These are phyloP conservation scores for Pedetes capensis DNA, from an alignment of 2,113 vertebrate genomes.

Conservation along the genomic window DNA sequence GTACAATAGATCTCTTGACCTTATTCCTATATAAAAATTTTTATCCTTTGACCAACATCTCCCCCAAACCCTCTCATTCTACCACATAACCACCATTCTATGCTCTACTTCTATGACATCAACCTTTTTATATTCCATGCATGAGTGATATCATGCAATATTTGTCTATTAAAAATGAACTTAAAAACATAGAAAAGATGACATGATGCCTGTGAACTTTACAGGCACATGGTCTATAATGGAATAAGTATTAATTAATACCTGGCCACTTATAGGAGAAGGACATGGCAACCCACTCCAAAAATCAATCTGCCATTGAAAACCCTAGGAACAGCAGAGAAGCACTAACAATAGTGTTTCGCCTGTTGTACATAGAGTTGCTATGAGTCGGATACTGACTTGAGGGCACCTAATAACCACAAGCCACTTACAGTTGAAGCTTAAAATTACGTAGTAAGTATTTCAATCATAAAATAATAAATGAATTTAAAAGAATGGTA, in stretches of 20 bases:
- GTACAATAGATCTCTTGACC: not conserved
- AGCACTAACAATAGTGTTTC: no score
- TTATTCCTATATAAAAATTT: not conserved
- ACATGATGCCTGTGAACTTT: not conserved
- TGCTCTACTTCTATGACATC: not conserved
- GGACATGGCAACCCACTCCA: no score
- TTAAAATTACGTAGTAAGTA: not conserved
- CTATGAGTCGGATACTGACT: no score
- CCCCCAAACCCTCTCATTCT: no score
- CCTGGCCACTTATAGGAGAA: not conserved
- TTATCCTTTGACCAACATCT: not conserved
- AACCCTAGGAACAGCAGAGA: no score
- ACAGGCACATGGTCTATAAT: not conserved
- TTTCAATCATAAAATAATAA: not conserved
- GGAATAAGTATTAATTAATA: not conserved
- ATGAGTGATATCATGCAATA: not conserved
- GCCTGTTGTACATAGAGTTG: no score
- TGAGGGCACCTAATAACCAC: no score
- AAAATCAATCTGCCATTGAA: no score
- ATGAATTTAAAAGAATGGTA: not conserved
- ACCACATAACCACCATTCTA: no score
- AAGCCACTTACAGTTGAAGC: not conserved
- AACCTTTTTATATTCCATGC: not conserved
- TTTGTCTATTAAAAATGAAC: not conserved
- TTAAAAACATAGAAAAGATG: not conserved